Base-by-base conservation (phyloP, 2,888 invertebrate genomes). In the Ellobium chinense region DNA sequence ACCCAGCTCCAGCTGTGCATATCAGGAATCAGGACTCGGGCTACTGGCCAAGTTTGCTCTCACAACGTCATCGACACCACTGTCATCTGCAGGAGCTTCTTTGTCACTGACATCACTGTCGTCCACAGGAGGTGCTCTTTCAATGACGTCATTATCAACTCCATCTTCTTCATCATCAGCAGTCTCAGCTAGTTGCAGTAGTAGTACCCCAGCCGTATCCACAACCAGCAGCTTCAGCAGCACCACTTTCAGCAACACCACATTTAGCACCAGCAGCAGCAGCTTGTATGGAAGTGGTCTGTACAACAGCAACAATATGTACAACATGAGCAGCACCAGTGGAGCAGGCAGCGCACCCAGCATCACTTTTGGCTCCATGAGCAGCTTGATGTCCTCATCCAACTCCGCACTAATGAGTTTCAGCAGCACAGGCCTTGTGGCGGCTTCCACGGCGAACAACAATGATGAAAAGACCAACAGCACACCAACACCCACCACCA, bases 1-100 rank as follows among this genome's bases (percentile, higher is more conserved):
- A 39, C 69, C 46, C 0, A 62, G 76, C 46, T 46, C 75, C 5
- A 46, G 68, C 62, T 60, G 65, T 18, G 36, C 80, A 27, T 39
- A 65, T 12, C 68, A 74, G n/a, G 82, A 83, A 31, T 82, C 82
- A 31, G 89, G 90, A 0, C 86, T 90, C 12, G 88, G 88, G 14
- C 74, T 89, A 7, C 76, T 90, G 56, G 89, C 89, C 31, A 88
- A 88, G 77, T 89, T 88, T 81, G 89, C 77, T 56, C 80, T 72
- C 21, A 76, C 73, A 27, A 24, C 72, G 37, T 73, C 62, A 66
- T 27, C 21, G 1, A 60, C 78, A 46, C 62, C 60, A 62, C 69
- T 24, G 63, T 60, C 60, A 34, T 56, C 77, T 31, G 24, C 60
- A 39, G 62, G 58, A 39, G 37, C 63, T 66, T 62, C 65, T 0